Percentiles rank a stretch among this genome's conserved stretches.
phyloP scores from a whole-genome alignment of 2,888 invertebrate species.

The Acleris holmiana region DNA sequence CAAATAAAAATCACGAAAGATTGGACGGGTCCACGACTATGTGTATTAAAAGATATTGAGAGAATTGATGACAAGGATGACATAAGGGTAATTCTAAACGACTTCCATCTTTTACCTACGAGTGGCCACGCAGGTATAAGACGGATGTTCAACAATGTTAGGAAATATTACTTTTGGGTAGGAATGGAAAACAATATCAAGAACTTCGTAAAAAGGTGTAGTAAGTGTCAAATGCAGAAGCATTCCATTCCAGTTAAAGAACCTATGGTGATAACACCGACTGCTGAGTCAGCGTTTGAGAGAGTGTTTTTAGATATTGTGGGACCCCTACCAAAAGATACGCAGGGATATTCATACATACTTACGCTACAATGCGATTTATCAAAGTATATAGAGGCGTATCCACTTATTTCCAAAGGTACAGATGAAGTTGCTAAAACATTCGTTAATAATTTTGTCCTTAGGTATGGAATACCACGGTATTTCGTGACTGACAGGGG shows the following conservation, averaged over 20 bases:
- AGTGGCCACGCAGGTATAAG: conserved; percentile 35
- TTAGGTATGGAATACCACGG: conserved; percentile 18
- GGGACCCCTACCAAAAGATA: conserved; percentile 17
- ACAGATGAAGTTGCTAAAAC: conserved; percentile 30
- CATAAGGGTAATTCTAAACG: conserved; percentile 22
- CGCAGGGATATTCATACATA: not conserved
- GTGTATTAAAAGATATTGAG: conserved; percentile 9
- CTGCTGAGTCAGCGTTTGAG: conserved; percentile 40
- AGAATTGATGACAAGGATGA: conserved; percentile 17
- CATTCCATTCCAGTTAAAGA: conserved; percentile 28
- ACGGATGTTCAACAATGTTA: conserved; percentile 35
- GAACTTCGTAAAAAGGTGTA: conserved; percentile 38
- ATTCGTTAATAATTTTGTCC: conserved; percentile 40
- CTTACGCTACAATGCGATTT: conserved; percentile 1
- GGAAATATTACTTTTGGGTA: conserved; percentile 26
- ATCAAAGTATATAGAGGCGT: conserved; percentile 38
- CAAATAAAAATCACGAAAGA: conserved; percentile 6
- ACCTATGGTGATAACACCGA: conserved; percentile 40
- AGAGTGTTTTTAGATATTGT: conserved; percentile 43
- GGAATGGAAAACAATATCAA: conserved; percentile 38
- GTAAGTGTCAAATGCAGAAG: conserved; percentile 40
- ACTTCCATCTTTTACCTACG: conserved; percentile 36
- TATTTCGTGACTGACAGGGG: conserved; percentile 18
- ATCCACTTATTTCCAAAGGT: conserved; percentile 36
- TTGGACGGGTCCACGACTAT: conserved; percentile 10